Evolutionary conservation across 2,888 invertebrate genomes (phyloP).

Genomic region (Encarsia formosa): DNA sequence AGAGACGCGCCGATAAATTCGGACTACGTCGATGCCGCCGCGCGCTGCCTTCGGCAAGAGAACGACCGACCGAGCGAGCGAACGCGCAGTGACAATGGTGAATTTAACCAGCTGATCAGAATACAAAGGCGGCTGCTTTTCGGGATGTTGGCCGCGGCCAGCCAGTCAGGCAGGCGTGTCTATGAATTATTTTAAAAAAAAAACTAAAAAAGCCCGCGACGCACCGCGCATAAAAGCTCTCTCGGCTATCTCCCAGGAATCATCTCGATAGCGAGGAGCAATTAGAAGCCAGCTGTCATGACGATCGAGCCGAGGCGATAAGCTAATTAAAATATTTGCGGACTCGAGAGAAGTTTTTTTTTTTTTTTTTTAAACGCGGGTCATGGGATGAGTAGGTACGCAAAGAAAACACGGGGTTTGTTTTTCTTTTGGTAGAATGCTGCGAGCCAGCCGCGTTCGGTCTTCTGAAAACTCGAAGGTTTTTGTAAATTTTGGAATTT

Average conservation of each 20-base stretch:
- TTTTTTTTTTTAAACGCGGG: no score
- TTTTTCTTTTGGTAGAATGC: no score
- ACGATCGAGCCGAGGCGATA: slow-evolving; percentile 43
- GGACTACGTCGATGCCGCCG: no score
- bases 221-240: not conserved
- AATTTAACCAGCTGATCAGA: slow-evolving; percentile 20
- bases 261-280: not conserved
- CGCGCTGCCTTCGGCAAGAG: no score
- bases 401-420: no score
- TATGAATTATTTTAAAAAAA: slow-evolving; percentile 37
- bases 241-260: no score
- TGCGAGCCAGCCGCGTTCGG: no score
- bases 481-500: no score
- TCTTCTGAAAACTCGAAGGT: no score
- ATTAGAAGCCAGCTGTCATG: slow-evolving; percentile 42
- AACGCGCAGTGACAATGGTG: slow-evolving; percentile 1
- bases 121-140: slow-evolving; percentile 23
- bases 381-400: no score
- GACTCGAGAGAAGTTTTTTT: no score
- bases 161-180: slow-evolving; percentile 4
- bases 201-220: slow-evolving; percentile 1
- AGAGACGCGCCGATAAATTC: no score
- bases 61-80: slow-evolving; percentile 6
- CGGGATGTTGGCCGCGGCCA: slow-evolving; percentile 23
- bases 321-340: slow-evolving; percentile 52